Percentiles rank a stretch among this genome's conserved stretches.
phyloP scores from a whole-genome alignment of 2,888 invertebrate species.

The Cryptus armator region DNA sequence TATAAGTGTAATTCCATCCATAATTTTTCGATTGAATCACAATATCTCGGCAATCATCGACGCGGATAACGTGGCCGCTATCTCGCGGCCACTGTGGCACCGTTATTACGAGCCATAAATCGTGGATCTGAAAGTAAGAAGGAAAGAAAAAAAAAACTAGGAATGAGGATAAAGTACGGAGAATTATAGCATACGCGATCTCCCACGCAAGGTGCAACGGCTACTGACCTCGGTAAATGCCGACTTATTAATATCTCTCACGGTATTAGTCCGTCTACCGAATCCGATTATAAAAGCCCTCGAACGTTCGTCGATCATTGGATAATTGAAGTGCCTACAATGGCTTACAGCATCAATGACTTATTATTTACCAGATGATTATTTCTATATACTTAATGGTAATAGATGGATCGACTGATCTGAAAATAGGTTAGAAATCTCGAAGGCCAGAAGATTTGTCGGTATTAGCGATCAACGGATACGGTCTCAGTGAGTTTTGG shows the following conservation, averaged over 20 bases:
- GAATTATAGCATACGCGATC: conserved; percentile 26
- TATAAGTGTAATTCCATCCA: conserved; percentile 48
- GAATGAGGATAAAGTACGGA: conserved; percentile 21
- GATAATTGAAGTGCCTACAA: neutral
- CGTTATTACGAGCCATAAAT: conserved; percentile 61
- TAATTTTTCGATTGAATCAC: conserved; percentile 60
- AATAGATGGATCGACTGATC: neutral
- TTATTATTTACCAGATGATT: neutral
- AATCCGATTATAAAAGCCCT: neutral
- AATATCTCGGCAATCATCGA: conserved; percentile 61
- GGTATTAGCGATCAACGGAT: conserved; percentile 43
- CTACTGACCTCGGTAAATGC: neutral
- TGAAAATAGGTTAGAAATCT: conserved; percentile 32
- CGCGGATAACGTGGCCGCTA: conserved; percentile 32
- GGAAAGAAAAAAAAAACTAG: conserved; percentile 6
- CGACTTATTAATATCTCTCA: conserved; percentile 27
- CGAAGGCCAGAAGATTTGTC: neutral
- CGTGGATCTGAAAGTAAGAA: conserved; percentile 25
- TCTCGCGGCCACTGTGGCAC: conserved; percentile 31
- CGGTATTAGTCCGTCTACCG: neutral
- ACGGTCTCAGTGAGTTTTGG: conserved; percentile 12
- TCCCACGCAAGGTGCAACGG: conserved; percentile 22
- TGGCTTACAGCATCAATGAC: neutral
- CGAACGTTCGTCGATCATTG: neutral
- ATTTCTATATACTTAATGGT: neutral